phyloP scores from a whole-genome alignment of 2,888 invertebrate genomes.

The Villa cingulata region DNA sequence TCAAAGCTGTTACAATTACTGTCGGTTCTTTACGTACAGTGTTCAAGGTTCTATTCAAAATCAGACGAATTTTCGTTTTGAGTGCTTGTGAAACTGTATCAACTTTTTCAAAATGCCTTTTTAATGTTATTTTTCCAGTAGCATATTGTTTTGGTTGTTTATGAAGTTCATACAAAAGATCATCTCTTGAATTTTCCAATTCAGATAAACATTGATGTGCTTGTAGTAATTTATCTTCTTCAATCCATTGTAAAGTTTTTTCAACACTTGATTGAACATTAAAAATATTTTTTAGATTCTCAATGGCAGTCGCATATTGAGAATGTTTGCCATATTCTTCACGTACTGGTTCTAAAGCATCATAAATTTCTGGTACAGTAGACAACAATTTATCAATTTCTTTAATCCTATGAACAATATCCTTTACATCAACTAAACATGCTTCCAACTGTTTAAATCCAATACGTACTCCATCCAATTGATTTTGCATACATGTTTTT shows the following conservation, averaged over 20 bases:
- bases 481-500: slow-evolving; percentile 97
- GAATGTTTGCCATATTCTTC: slow-evolving; percentile 92
- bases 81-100: slow-evolving; percentile 75
- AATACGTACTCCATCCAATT: slow-evolving; percentile 89
- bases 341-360: slow-evolving; percentile 68
- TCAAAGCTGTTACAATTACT: slow-evolving; percentile 85
- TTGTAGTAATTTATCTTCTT: slow-evolving; percentile 84
- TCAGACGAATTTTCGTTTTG: slow-evolving; percentile 82
- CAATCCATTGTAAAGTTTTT: slow-evolving; percentile 86
- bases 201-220: slow-evolving; percentile 92
- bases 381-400: slow-evolving; percentile 62
- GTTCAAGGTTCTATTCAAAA: slow-evolving; percentile 78
- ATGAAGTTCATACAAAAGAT: slow-evolving; percentile 84
- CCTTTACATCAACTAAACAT: slow-evolving; percentile 72
- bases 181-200: slow-evolving; percentile 92
- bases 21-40: slow-evolving; percentile 91
- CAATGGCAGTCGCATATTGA: slow-evolving; percentile 94
- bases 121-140: slow-evolving; percentile 81
- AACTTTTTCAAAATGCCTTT: slow-evolving; percentile 93
- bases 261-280: slow-evolving; percentile 93
- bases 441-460: slow-evolving; percentile 82
- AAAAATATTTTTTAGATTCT: slow-evolving; percentile 95
- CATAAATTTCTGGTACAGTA: slow-evolving; percentile 64
- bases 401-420: slow-evolving; percentile 55
- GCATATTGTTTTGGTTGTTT: slow-evolving; percentile 82